Conservation (phyloP, 2,113 vertebrate species). For the Desmodus rotundus region DNA sequence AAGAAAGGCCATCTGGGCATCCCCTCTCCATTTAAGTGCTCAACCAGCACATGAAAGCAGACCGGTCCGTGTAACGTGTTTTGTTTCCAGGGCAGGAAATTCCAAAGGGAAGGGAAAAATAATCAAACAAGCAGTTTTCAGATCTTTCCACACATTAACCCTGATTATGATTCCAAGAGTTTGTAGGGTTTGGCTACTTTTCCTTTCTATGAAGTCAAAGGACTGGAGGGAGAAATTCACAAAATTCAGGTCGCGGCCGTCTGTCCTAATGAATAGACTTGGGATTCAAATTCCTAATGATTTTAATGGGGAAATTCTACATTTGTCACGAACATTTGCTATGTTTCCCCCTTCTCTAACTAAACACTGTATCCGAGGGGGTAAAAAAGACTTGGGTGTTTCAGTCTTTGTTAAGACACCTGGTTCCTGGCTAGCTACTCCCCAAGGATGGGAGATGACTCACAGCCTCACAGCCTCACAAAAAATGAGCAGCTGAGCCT, state of each 20-base stretch:
- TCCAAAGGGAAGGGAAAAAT: slow-evolving; percentile 45
- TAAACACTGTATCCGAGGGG: not conserved
- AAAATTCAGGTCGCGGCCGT: slow-evolving; percentile 1
- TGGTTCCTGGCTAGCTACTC: not conserved
- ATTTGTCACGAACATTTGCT: not conserved
- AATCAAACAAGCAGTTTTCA: not conserved
- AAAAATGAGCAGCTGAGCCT: slow-evolving; percentile 14
- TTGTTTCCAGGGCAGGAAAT: slow-evolving; percentile 67
- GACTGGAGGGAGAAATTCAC: not conserved
- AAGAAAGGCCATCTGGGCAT: slow-evolving; percentile 14
- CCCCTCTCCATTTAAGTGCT: not conserved
- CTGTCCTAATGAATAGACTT: not conserved
- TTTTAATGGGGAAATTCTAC: not conserved
- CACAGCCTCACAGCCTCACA: not conserved
- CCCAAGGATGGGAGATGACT: not conserved
- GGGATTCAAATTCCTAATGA: not conserved
- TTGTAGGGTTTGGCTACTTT: slow-evolving; percentile 20
- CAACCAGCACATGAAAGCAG: not conserved
- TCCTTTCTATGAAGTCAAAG: slow-evolving; percentile 25
- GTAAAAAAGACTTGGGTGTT: not conserved
- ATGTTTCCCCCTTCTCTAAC: not conserved
- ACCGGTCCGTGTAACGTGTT: not conserved
- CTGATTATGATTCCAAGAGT: not conserved
- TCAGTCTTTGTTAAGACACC: not conserved
- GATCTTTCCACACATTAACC: slow-evolving; percentile 58